phyloP scores from a whole-genome alignment of 2,888 invertebrate genomes.

The Conomelus anceps region DNA sequence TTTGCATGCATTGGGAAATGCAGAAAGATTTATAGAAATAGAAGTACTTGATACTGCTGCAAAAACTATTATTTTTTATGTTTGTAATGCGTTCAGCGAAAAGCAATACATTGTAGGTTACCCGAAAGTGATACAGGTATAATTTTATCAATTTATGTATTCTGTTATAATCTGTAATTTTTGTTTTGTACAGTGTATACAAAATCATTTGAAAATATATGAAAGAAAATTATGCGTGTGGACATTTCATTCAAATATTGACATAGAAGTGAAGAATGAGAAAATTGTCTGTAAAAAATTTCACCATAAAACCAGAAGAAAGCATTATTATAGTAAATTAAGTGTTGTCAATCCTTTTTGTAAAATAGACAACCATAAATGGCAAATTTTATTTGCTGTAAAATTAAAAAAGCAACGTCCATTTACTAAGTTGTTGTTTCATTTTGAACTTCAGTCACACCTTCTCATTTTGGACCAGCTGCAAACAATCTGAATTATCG shows the following conservation, averaged over 20 bases:
- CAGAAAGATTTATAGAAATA: not conserved
- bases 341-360: slow-evolving; percentile 24
- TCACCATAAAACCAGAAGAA: slow-evolving; percentile 15
- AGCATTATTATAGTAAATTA: slow-evolving; percentile 18
- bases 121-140: not conserved
- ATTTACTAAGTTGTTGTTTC: not conserved
- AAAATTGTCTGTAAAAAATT: slow-evolving; percentile 21
- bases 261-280: not conserved
- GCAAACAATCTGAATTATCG: not conserved
- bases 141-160: not conserved
- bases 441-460: not conserved
- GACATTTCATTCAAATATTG: not conserved
- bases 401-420: not conserved
- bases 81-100: not conserved
- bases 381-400: slow-evolving; percentile 16
- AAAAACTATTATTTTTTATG: not conserved
- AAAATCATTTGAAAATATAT: not conserved
- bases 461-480: too few relatives aligned
- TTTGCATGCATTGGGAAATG: not conserved
- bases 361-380: slow-evolving; percentile 19
- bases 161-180: not conserved
- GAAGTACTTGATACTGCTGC: not conserved
- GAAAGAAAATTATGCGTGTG: not conserved
- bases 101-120: not conserved
- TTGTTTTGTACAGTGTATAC: not conserved